Percentiles rank a stretch among this genome's conserved stretches.
Conservation (phyloP, 2,797 vertebrate species). For the Trachops cirrhosus region DNA sequence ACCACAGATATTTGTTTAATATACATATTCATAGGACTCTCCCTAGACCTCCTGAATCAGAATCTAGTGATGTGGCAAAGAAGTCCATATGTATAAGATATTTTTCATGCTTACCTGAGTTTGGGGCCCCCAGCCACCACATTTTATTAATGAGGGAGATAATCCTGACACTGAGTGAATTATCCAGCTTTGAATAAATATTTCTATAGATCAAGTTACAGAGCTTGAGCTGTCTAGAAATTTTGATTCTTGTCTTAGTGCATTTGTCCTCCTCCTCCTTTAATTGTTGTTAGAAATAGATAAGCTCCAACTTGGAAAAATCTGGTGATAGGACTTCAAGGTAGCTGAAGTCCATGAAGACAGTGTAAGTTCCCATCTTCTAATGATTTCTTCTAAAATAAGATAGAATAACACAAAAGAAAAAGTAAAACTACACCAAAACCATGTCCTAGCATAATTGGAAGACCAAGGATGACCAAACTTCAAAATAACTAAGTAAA, state of each 20-base stretch:
- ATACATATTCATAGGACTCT: not conserved
- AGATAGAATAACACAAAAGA: not conserved
- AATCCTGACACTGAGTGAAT: not conserved
- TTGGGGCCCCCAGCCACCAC: not conserved
- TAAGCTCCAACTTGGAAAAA: not conserved
- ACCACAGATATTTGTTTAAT: not conserved
- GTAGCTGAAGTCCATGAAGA: not conserved
- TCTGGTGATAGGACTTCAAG: not conserved
- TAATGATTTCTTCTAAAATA: not conserved
- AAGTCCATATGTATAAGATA: not conserved
- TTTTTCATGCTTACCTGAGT: not conserved
- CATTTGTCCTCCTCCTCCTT: not conserved
- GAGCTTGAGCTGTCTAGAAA: not conserved
- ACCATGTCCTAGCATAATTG: not conserved
- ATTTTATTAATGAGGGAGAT: not conserved
- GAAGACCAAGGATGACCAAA: not conserved
- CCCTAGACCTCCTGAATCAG: not conserved
- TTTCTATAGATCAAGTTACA: not conserved
- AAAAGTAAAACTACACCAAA: not conserved
- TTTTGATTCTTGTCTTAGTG: not conserved
- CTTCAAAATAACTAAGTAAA: not conserved
- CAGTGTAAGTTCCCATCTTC: not conserved
- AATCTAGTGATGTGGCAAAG: not conserved
- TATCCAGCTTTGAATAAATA: not conserved
- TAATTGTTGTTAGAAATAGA: not conserved